A percentile compares a stretch with the other conserved stretches of the same genome.
These are phyloP conservation scores for Nemurella pictetii DNA, from an alignment of 2,888 invertebrate genomes.

Conservation along the genomic window DNA sequence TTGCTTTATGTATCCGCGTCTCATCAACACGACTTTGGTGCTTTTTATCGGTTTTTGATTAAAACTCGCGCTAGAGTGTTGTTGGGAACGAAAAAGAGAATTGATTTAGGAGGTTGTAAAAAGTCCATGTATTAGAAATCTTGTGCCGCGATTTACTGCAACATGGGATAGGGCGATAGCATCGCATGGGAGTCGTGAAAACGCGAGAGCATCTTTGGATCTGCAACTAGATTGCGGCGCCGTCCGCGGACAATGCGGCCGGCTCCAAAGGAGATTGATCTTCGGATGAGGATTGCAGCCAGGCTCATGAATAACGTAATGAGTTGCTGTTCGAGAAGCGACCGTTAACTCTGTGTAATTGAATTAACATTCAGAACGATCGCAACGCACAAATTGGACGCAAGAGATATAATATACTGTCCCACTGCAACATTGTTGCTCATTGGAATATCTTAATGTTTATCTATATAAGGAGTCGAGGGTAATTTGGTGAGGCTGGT, in stretches of 20 bases:
- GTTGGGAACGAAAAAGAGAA: background rate
- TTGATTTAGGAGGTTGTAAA: background rate
- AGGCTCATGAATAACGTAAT: constrained; percentile 27
- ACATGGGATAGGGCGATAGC: no score
- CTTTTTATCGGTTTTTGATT: background rate
- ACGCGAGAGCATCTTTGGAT: background rate
- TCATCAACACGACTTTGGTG: background rate
- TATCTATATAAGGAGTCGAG: constrained; percentile 13
- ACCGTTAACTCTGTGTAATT: constrained; percentile 20
- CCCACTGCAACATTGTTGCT: background rate
- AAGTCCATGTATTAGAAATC: background rate
- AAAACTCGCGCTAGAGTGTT: background rate
- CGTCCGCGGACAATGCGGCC: no score
- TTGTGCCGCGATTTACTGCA: background rate
- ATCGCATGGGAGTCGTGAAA: background rate
- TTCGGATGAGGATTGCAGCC: background rate
- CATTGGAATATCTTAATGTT: constrained; percentile 38
- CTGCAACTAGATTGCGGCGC: background rate
- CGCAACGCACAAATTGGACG: constrained; percentile 21
- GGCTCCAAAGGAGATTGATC: background rate
- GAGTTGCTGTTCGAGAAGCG: background rate
- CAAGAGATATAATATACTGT: no score
- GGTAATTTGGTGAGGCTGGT: background rate
- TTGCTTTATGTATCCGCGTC: background rate
- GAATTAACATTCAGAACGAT: constrained; percentile 22